Base-by-base conservation (phyloP, 2,888 invertebrate genomes). In the Scaptomyza polygonia region DNA sequence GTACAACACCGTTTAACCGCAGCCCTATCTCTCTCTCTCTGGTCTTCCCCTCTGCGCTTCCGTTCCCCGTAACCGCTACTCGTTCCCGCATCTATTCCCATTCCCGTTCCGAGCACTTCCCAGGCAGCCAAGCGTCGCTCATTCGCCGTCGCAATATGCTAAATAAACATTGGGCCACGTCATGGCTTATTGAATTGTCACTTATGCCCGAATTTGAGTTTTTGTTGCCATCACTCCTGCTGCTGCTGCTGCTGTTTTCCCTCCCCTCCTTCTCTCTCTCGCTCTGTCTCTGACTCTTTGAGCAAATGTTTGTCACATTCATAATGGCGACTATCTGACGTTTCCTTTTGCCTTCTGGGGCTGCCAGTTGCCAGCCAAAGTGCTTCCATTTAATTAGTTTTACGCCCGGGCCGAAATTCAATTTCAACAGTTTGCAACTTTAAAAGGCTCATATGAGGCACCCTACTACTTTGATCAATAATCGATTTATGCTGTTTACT, bases 151-250 rank as follows among this genome's bases (percentile, higher is more conserved):
- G 80, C 88, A 81, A 86, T 88, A 88, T 86, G 88, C 86, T 90
- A 90, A 90, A 86, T 88, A 90, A 90, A 90, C 89, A 89, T 86
- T 88, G 80, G 83, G 79, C 82, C 84, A 84, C 86, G 88, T 85
- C 88, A 89, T 89, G 89, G 90, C 90, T 90, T 89, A 90, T 90
- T 90, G 90, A 90, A 89, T 89, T 90, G 90, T 90, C 90, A 89
- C 89, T 88, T 85, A 89, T 80, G 83, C 83, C 83, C 83, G 83
- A 86, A 86, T 83, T 80, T 69, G 70, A 84, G 84, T 82, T 81
- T 81, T 67, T 82, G 72, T 77, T 79, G 79, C 77, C 77, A 70
- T 58, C 45, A 27, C 45, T 12, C 27, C 58, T 11, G 12, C 34
- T 29, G 43, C 48, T 2, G 11, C 18, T 18, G 30, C 30, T 30